Base-by-base conservation (phyloP, 2,888 invertebrate genomes). In the Mamestra brassicae region DNA sequence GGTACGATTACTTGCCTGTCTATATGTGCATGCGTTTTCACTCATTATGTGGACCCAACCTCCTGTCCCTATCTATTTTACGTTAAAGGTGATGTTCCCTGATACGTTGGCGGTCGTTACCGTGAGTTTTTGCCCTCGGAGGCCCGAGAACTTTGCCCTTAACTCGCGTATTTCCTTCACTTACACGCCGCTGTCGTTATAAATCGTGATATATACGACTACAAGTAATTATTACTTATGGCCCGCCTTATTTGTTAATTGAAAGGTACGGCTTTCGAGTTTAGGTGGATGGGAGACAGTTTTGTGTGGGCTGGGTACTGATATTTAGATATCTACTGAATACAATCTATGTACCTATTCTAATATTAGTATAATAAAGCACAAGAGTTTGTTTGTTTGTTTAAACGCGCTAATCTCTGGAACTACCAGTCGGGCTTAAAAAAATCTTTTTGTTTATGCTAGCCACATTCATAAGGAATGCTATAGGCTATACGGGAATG, bases 151-250 rank as follows among this genome's bases (percentile, higher is more conserved):
- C 81, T 87, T 80, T 64, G 77, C 68, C 83, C 88, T 69, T 26
- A 84, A 86, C 83, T 81, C 87, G 57, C 85, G 85, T 87, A 88
- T 87, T 87, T 87, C 80, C 83, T 88, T 87, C 88, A 87, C 75
- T 85, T 85, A 82, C 78, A 55, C 63, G 36, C 83, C 78, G 69
- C 86, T 85, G 85, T 86, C 88, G 60, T 72, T 82, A 79, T 83
- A 87, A 88, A 88, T 84, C 83, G 80, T 85, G 84, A 87, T 87
- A 85, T 76, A 88, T 85, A 65, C 79, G 80, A 38, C 71, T 78
- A 83, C 64, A 71, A 74, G 83, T 85, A 87, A 88, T 87, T 88
- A 88, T 88, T 86, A 87, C 85, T 71, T 84, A 88, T 81, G 38
- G 85, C 76, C 57, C 8, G 73, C 69, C 80, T 76, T 78, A 76